Evolutionary conservation across 1,140 invertebrate genomes (phyloP), one percentile per base, ranked within the genome.

Genomic region (Doryteuthis pealeii): DNA sequence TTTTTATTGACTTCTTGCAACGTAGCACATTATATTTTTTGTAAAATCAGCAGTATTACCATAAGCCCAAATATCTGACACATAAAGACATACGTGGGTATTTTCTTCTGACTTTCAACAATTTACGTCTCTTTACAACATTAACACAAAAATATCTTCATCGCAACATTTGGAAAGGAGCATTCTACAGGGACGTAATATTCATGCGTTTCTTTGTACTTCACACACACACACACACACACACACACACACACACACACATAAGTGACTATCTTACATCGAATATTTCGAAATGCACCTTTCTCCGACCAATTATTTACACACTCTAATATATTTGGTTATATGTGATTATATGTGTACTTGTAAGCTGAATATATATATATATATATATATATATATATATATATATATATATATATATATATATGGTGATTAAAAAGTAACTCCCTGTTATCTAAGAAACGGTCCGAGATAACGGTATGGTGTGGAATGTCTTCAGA

Each of bases 231-330:
- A 31, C 58, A 73, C 40, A 30, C 72, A 66, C 26, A 10, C 71
- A 72, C 26, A 28, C 71, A 72, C 49, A 54, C 71, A 73, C 32
- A 35, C 72, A 73, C 62, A 35, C 72, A 73, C 71, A 30, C 3
- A 15, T 5, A 33, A 12, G 33, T 33, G 30, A 12, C 30, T 31
- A 71, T 14, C 12, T 49, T 1, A 12, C 1, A 15, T 15, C 45
- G 22, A 15, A 49, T 22, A 49, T 1, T 15, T 22, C 1, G 0
- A 49, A 12, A 22, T 49, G 22, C 1, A 22, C 22, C 12, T 49
- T 15, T 49, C 45, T 49, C 1, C 22, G 1, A 15, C 12, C 22
- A 1, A 15, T 1, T 49, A 22, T 49, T 12, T 49, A 49, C 22
- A 49, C 22, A 49, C 22, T 15, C 22, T 1, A 10, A 18, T 49